Percentiles rank a stretch among this genome's conserved stretches.
These are phyloP conservation scores for Oenanthe oenanthe DNA, from an alignment of 2,113 vertebrate genomes.

Conservation along the genomic window DNA sequence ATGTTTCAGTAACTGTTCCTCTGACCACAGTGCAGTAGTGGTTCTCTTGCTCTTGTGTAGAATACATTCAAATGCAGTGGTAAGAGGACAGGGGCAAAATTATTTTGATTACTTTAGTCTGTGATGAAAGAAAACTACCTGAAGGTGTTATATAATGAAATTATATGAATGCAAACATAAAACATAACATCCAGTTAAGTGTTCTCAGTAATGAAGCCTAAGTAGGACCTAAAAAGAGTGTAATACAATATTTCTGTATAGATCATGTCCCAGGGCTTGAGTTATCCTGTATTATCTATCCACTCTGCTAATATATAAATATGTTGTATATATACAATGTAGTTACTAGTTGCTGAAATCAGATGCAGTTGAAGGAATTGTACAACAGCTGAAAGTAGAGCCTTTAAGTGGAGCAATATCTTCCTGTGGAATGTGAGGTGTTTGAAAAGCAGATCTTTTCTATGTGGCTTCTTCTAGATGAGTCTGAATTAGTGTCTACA, in stretches of 20 bases:
- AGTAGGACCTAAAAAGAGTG: not conserved
- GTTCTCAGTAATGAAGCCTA: not conserved
- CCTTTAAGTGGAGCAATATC: not conserved
- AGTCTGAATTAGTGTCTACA: not conserved
- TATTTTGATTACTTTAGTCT: not conserved
- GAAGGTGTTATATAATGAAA: not conserved
- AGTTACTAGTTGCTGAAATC: not conserved
- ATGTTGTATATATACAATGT: not conserved
- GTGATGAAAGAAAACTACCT: not conserved
- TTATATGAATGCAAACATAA: not conserved
- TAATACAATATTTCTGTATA: not conserved
- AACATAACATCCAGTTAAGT: not conserved
- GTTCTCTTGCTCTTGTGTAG: not conserved
- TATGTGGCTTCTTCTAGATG: not conserved
- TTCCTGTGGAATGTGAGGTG: not conserved
- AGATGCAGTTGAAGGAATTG: not conserved
- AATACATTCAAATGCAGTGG: not conserved
- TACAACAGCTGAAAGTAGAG: not conserved
- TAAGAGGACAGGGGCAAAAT: not conserved
- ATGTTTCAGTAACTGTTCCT: not conserved
- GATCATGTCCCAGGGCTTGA: not conserved
- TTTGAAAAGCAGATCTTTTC: not conserved
- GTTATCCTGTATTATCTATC: not conserved
- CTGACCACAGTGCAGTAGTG: not conserved
- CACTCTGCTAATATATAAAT: not conserved